Base-by-base conservation (phyloP, 2,797 vertebrate genomes). In the Macroramphosus scolopax region DNA sequence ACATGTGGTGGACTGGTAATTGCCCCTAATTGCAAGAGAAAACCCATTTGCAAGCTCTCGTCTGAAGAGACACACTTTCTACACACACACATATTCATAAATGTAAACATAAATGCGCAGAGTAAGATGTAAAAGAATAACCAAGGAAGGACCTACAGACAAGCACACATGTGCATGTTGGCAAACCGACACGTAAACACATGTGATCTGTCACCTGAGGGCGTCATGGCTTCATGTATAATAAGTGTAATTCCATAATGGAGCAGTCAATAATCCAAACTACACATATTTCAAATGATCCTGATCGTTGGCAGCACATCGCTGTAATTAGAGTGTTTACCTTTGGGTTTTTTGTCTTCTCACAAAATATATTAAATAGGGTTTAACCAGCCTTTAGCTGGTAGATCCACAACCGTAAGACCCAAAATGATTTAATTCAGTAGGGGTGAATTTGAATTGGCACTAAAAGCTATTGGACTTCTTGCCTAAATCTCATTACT, bases 1-100 rank as follows among this genome's bases (percentile, higher is more conserved):
- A 85, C 72, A 72, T 72, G 79, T 83, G 78, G 75, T 78, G 63
- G 70, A 61, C 74, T 67, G 51, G 28, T 87, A 88, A 88, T 88
- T 64, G 70, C 56, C 68, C 63, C 41, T 87, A 89, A 88, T 88
- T 83, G 68, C 75, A 53, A 67, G 75, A 72, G 75, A 81, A 83
- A 86, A 70, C 50, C 51, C 24, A 44, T 63, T 81, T 76, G 54
- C 62, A 67, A 80, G 65, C 60, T 52, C 46, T 72, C 61, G 79
- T 68, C 68, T 85, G 76, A 83, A 72, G 68, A 83, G 80, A 63
- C 59, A 38, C 39, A 31, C 32, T 51, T 58, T 40, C 35, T 38
- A n/a, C 32, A 6, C 44, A 49, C 35, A 41, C 11, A 37, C 28
- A 16, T 15, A 44, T 22, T 17, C 47, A 35, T 30, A 32, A 53